Evolutionary conservation across 1,140 invertebrate species (phyloP).

Genomic region (Calliopsis andreniformis): DNA sequence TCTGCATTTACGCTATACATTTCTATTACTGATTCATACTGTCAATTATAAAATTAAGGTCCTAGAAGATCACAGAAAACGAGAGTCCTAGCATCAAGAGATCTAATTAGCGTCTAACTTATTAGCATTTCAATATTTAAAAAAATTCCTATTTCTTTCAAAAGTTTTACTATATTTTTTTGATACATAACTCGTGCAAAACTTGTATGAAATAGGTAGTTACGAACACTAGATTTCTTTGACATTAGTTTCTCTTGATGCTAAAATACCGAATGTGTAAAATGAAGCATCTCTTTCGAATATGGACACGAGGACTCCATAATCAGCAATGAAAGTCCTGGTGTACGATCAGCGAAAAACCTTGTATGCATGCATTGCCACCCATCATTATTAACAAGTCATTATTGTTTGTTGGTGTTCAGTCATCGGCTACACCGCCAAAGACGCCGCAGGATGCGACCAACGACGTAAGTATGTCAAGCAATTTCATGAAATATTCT

Average conservation of each 20-base stretch:
- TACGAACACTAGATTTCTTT: too few relatives aligned
- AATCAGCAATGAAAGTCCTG: background rate
- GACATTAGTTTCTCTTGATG: constrained; percentile 8
- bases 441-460: constrained; percentile 75
- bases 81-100: constrained; percentile 17
- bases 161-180: background rate
- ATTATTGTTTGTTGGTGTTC: constrained; percentile 78
- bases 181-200: too few relatives aligned
- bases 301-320: background rate
- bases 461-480: constrained; percentile 73
- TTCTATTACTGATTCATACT: background rate
- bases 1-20: constrained; percentile 1
- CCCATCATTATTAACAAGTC: constrained; percentile 75
- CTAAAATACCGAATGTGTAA: background rate
- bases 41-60: constrained; percentile 9
- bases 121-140: background rate
- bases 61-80: background rate
- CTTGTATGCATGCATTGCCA: constrained; percentile 61
- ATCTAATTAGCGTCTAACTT: background rate
- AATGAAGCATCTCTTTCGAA: background rate
- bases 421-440: constrained; percentile 75
- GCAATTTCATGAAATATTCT: constrained; percentile 23
- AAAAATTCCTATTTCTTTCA: background rate
- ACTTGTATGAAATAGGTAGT: too few relatives aligned
- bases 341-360: background rate